Conservation (phyloP, 1,140 invertebrate genomes). For the Bombus waltoni region DNA sequence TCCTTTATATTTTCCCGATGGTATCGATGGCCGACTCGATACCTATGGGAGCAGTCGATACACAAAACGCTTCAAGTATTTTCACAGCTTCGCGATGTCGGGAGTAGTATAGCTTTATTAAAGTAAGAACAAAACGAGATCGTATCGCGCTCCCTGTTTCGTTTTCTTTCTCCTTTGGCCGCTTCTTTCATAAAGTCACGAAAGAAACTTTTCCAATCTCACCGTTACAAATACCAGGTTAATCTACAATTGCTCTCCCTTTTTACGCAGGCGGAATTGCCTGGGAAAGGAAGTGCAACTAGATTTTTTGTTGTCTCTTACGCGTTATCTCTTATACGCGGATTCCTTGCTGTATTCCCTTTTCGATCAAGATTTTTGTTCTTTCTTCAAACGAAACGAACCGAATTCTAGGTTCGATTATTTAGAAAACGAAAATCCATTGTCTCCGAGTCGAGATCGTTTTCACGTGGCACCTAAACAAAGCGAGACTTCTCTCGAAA, state of each 20-base stretch:
- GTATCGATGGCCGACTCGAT: neutral
- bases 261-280: neutral
- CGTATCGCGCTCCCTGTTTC: neutral
- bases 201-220: slow-evolving; percentile 62
- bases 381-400: neutral
- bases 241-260: slow-evolving; percentile 51
- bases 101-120: slow-evolving; percentile 43
- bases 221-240: slow-evolving; percentile 55
- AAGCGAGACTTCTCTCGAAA: neutral
- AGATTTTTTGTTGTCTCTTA: neutral
- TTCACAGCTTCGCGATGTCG: slow-evolving; percentile 16
- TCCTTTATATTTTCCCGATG: neutral
- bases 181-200: slow-evolving; percentile 33
- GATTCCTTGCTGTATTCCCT: no score
- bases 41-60: neutral
- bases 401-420: neutral
- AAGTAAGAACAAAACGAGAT: slow-evolving; percentile 21
- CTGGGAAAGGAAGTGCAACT: neutral
- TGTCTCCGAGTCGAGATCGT: neutral
- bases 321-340: no score
- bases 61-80: neutral
- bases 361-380: no score
- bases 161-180: slow-evolving; percentile 6
- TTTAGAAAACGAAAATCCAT: neutral
- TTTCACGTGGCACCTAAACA: neutral